Conservation (phyloP, 2,888 invertebrate species). For the Anorthoa munda region DNA sequence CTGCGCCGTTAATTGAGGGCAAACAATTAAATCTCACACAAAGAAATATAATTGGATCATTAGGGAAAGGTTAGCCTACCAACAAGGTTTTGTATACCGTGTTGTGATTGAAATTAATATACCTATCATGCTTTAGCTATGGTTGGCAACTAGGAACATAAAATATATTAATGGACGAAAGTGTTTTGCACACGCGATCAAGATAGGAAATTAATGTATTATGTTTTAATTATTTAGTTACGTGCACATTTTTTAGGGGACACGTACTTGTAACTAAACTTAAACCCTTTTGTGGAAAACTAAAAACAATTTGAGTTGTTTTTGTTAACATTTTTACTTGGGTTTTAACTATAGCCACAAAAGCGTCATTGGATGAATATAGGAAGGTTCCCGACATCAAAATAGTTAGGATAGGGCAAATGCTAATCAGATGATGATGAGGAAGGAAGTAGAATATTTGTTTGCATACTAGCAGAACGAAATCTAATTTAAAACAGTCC, state of each 20-base stretch:
- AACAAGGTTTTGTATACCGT: slow-evolving; percentile 4
- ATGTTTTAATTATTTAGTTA: slow-evolving; percentile 31
- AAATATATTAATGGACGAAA: slow-evolving; percentile 38
- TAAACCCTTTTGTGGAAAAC: not conserved
- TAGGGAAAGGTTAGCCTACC: slow-evolving; percentile 30
- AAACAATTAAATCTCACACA: slow-evolving; percentile 45
- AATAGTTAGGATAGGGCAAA: not conserved
- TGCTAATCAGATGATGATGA: not conserved
- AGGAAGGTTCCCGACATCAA: not conserved
- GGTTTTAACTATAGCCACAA: not conserved
- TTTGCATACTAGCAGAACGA: not conserved
- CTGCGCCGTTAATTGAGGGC: slow-evolving; percentile 35
- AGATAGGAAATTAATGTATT: slow-evolving; percentile 6
- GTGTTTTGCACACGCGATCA: slow-evolving; percentile 40
- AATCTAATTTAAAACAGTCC: not conserved
- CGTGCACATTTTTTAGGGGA: not conserved
- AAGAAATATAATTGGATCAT: slow-evolving; percentile 53
- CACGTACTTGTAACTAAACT: not conserved
- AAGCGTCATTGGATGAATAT: not conserved
- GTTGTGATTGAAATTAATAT: slow-evolving; percentile 25
- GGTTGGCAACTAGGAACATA: slow-evolving; percentile 23
- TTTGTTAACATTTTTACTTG: too few relatives aligned
- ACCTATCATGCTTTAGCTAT: not conserved
- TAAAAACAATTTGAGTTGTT: not conserved
- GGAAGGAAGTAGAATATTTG: too few relatives aligned